Conservation (phyloP, 1,140 invertebrate species). For the Pogonomyrmex barbatus region DNA sequence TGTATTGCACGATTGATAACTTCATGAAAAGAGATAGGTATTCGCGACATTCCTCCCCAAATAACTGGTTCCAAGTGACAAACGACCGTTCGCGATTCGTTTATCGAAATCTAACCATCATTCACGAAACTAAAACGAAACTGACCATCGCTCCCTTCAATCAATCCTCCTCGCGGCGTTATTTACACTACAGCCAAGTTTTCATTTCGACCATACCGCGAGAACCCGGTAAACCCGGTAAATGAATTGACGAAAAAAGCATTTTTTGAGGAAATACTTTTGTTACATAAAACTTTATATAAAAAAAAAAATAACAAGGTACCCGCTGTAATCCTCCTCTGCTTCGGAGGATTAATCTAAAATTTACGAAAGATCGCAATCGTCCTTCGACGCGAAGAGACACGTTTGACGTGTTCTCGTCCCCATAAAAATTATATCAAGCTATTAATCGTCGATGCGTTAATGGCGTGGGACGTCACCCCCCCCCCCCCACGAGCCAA, state of each 20-base stretch:
- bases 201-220: slow-evolving; percentile 32
- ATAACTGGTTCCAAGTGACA: slow-evolving; percentile 16
- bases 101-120: slow-evolving; percentile 38
- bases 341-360: not conserved
- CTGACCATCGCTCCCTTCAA: slow-evolving; percentile 25
- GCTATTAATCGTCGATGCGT: not conserved
- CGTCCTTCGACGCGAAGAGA: not conserved
- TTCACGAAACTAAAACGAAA: slow-evolving; percentile 40
- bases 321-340: not conserved
- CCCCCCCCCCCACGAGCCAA: not conserved
- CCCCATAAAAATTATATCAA: not conserved
- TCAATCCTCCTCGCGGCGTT: slow-evolving; percentile 35
- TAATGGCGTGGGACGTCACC: not conserved
- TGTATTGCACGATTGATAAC: not conserved
- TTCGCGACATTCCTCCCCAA: slow-evolving; percentile 6
- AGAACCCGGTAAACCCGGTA: not conserved
- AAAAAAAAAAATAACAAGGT: not conserved
- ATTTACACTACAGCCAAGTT: slow-evolving; percentile 41
- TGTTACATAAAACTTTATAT: not conserved
- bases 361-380: not conserved
- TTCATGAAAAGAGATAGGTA: not conserved
- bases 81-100: slow-evolving; percentile 27
- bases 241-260: slow-evolving; percentile 3
- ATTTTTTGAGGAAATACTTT: not conserved
- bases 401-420: not conserved